Evolutionary conservation across 2,888 invertebrate genomes (phyloP).

Genomic region (Scaptomyza cyrtandrae): DNA sequence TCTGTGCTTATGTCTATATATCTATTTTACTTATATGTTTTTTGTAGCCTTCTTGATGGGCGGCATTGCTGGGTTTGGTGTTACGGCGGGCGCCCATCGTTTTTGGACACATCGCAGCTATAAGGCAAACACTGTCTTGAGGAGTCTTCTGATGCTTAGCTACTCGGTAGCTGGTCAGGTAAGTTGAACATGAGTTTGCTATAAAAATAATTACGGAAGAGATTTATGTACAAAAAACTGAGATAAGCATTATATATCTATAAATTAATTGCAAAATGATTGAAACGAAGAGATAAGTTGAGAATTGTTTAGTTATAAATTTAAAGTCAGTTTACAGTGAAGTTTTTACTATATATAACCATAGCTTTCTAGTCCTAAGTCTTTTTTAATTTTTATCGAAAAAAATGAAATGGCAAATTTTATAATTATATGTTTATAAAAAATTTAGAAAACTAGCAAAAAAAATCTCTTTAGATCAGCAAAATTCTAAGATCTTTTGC

Average conservation of each 20-base stretch:
- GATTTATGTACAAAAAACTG: background rate
- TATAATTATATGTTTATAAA: no score
- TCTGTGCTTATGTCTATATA: constrained; percentile 6
- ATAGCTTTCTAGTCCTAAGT: no score
- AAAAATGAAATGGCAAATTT: no score
- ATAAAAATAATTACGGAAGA: background rate
- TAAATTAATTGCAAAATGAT: background rate
- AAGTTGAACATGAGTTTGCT: constrained; percentile 52
- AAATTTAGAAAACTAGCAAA: no score
- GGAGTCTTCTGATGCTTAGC: constrained; percentile 86
- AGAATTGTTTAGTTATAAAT: no score
- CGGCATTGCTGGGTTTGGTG: constrained; percentile 87
- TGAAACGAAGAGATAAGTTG: no score
- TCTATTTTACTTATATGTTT: background rate
- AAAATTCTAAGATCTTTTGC: background rate
- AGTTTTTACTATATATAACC: no score
- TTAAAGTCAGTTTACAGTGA: no score
- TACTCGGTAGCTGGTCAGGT: constrained; percentile 89
- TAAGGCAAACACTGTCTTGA: constrained; percentile 87
- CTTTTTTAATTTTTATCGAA: no score
- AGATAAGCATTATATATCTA: background rate
- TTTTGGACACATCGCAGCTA: constrained; percentile 89
- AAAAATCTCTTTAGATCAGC: no score
- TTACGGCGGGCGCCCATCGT: constrained; percentile 89
- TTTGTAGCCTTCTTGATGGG: constrained; percentile 86